These are phyloP conservation scores for Euzophera pinguis DNA, from an alignment of 2,888 invertebrate species.

Conservation along the genomic window DNA sequence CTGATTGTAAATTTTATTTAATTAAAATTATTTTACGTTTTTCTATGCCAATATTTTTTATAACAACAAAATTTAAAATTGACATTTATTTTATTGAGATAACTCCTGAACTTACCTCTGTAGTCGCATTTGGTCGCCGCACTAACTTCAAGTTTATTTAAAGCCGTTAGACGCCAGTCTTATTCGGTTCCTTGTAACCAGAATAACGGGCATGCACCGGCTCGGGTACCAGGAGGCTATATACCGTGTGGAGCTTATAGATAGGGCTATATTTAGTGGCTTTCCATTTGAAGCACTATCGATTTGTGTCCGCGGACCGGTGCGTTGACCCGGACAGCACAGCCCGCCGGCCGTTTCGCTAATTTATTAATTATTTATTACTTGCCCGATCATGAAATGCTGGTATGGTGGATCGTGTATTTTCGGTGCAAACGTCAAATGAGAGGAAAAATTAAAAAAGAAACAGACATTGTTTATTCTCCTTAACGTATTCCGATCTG, in stretches of 20 bases:
- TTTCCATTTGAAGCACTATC: constrained; percentile 76
- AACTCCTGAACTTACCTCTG: neutral
- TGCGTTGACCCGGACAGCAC: constrained; percentile 62
- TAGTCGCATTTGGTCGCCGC: neutral
- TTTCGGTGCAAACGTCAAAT: neutral
- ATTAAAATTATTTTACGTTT: neutral
- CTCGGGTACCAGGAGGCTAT: constrained; percentile 12
- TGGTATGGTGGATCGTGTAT: constrained; percentile 25
- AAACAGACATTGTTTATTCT: too few species aligned
- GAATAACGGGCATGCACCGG: constrained; percentile 9
- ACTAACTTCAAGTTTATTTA: constrained; percentile 1
- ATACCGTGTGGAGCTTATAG: constrained; percentile 21
- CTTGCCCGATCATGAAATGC: constrained; percentile 44
- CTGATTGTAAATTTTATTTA: neutral
- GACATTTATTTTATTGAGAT: neutral
- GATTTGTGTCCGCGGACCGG: constrained; percentile 65
- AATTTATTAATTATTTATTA: constrained; percentile 76
- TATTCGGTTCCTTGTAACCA: constrained; percentile 9
- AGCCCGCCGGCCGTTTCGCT: constrained; percentile 60
- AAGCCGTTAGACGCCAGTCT: constrained; percentile 3
- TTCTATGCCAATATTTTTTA: neutral
- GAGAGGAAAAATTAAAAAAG: too few species aligned
- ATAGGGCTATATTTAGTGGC: constrained; percentile 60
- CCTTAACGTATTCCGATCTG: too few species aligned
- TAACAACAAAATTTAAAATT: neutral